Evolutionary conservation across 2,113 vertebrate genomes (phyloP).

Genomic region (Labrus mixtus): DNA sequence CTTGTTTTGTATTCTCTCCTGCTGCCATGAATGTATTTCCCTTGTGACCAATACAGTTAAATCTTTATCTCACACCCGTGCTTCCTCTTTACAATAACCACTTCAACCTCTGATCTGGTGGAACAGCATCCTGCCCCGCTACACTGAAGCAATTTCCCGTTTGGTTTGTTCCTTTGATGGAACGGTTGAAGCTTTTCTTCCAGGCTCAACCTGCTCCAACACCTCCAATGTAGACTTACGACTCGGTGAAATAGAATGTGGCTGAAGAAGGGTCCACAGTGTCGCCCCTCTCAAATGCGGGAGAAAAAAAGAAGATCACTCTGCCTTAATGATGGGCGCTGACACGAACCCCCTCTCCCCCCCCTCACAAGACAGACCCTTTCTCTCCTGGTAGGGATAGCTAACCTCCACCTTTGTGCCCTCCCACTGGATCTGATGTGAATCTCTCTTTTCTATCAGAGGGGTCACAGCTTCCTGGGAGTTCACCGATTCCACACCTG

Average conservation of each 20-base stretch:
- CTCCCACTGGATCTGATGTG: slow-evolving; percentile 30
- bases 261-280: slow-evolving; percentile 17
- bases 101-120: slow-evolving; percentile 31
- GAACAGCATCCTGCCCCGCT: slow-evolving; percentile 17
- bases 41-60: slow-evolving; percentile 2
- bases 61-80: slow-evolving; percentile 22
- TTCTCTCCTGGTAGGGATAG: not conserved
- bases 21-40: slow-evolving; percentile 21
- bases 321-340: slow-evolving; percentile 45
- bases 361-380: slow-evolving; percentile 14
- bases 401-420: slow-evolving; percentile 36
- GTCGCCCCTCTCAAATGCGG: slow-evolving; percentile 21
- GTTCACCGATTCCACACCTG: slow-evolving; percentile 30
- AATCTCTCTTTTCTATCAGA: slow-evolving; percentile 29
- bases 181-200: slow-evolving; percentile 1
- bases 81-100: slow-evolving; percentile 30
- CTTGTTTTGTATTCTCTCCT: slow-evolving; percentile 1
- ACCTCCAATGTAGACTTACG: slow-evolving; percentile 1
- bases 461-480: slow-evolving; percentile 20
- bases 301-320: slow-evolving; percentile 38
- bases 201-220: slow-evolving; percentile 11
- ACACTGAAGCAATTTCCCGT: slow-evolving; percentile 7
- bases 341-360: slow-evolving; percentile 31
- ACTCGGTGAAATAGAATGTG: slow-evolving; percentile 8
- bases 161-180: not conserved